Base-by-base conservation (phyloP, 2,888 invertebrate genomes). In the Drosophila anomelani region DNA sequence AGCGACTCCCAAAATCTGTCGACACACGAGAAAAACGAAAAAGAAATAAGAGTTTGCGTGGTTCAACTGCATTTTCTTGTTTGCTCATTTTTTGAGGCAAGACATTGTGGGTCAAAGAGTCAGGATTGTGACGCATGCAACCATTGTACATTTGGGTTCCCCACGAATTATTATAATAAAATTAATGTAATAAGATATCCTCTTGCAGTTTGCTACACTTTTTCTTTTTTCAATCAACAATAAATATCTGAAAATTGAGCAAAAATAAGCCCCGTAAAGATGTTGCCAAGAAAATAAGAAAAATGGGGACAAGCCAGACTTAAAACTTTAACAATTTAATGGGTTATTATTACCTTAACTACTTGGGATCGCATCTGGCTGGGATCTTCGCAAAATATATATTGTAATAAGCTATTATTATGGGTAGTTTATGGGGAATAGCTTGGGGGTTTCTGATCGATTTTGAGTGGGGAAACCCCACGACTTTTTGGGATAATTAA, bases 101-200 rank as follows among this genome's bases (percentile, higher is more conserved):
- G 66, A 80, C 77, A 81, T 70, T 81, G 69, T 75, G 79, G 86
- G 83, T 84, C 86, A 84, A 76, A 81, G 58, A 74, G 86, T 71
- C 69, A 83, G 75, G 64, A 71, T 51, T 66, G 74, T 86, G 83
- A 83, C 86, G 83, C 83, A 84, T 81, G 56, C 84, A 58, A 59
- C 64, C 44, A 38, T 43, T 63, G 70, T 75, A 55, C 49, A 13
- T 51, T 17, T 46, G 17, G 15, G 44, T 53, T 29, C 46, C 67
- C 54, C 67, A 58, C 46, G 53, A 49, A 55, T 29, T 75, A 44
- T 68, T 32, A 54, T n/a, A 26, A 51, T 15, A 76, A 58, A 46
- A 34, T 51, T 62, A 39, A 64, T 72, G 69, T 46, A 47, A 47
- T 29, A 29, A 47, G 47, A 73, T 64, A 70, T 74, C 69, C 60